Conservation (phyloP, 2,113 vertebrate genomes). For the Hippocampus zosterae region DNA sequence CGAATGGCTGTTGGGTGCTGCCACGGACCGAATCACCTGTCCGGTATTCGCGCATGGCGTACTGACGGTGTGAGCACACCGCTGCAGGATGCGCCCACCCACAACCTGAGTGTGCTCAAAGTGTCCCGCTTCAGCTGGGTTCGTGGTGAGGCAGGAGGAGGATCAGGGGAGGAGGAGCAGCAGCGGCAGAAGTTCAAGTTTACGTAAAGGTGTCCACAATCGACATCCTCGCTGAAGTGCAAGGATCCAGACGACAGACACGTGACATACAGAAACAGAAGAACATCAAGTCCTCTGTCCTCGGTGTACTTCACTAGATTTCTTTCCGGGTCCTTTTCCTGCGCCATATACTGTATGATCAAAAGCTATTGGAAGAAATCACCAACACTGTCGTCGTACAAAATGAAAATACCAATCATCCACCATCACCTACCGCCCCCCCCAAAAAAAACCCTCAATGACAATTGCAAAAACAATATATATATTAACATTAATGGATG, state of each 20-base stretch:
- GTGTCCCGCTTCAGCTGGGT: slow-evolving; percentile 62
- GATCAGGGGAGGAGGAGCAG: neutral
- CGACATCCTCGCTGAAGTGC: neutral
- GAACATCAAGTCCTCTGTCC: too few relatives aligned
- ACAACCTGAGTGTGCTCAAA: slow-evolving; percentile 27
- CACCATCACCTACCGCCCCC: too few relatives aligned
- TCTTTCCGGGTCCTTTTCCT: too few relatives aligned
- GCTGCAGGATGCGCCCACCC: slow-evolving; percentile 16
- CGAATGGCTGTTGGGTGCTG: neutral
- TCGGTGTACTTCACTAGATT: too few relatives aligned
- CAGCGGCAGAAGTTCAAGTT: slow-evolving; percentile 49
- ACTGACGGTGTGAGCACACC: slow-evolving; percentile 10
- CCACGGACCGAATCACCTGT: neutral
- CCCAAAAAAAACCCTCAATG: too few relatives aligned
- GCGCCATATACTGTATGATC: too few relatives aligned
- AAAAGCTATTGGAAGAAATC: too few relatives aligned
- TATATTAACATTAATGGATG: too few relatives aligned
- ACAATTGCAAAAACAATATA: too few relatives aligned
- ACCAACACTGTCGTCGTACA: too few relatives aligned
- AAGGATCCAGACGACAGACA: neutral
- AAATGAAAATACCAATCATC: too few relatives aligned
- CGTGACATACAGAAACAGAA: too few relatives aligned
- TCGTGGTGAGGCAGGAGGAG: slow-evolving; percentile 40
- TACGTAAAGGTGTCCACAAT: slow-evolving; percentile 40
- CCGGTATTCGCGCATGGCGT: slow-evolving; percentile 17